A percentile compares a stretch with the other conserved stretches of the same genome.
phyloP scores from a whole-genome alignment of 1,140 invertebrate species.

The Propsilocerus akamusi region DNA sequence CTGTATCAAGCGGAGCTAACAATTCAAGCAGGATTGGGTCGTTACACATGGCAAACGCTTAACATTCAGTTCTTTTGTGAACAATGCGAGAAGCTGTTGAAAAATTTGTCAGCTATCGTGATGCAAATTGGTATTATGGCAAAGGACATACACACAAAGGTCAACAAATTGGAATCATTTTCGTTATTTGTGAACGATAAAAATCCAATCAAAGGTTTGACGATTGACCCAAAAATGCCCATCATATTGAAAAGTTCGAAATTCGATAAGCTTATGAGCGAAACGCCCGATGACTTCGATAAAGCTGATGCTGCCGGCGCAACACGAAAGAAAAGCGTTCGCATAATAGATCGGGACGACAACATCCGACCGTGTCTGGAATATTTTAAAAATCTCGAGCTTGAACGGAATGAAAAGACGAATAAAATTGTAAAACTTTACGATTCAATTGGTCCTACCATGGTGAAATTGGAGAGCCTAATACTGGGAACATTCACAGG shows the following conservation, averaged over 20 bases:
- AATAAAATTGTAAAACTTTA: conserved; percentile 47
- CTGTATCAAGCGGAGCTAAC: conserved; percentile 53
- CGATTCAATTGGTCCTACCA: conserved; percentile 47
- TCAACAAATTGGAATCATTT: background rate
- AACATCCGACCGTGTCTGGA: conserved; percentile 23
- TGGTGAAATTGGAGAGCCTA: conserved; percentile 65
- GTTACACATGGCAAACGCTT: conserved; percentile 69
- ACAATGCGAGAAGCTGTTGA: conserved; percentile 29
- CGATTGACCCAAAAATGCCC: background rate
- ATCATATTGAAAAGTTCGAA: background rate
- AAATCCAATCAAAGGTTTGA: background rate
- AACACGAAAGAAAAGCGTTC: background rate
- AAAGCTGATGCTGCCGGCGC: background rate
- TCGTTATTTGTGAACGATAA: background rate
- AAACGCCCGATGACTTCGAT: background rate
- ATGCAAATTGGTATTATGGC: conserved; percentile 60
- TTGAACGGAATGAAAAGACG: conserved; percentile 42
- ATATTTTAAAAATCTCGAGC: conserved; percentile 46
- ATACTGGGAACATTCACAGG: conserved; percentile 45
- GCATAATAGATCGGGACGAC: background rate
- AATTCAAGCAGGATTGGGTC: conserved; percentile 56
- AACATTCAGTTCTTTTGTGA: conserved; percentile 54
- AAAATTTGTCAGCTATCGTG: conserved; percentile 40
- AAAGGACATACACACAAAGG: conserved; percentile 32
- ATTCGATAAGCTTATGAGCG: background rate